Percentiles rank a stretch among this genome's conserved stretches.
phyloP scores from a whole-genome alignment of 2,113 vertebrate species.

The Nanger granti region DNA sequence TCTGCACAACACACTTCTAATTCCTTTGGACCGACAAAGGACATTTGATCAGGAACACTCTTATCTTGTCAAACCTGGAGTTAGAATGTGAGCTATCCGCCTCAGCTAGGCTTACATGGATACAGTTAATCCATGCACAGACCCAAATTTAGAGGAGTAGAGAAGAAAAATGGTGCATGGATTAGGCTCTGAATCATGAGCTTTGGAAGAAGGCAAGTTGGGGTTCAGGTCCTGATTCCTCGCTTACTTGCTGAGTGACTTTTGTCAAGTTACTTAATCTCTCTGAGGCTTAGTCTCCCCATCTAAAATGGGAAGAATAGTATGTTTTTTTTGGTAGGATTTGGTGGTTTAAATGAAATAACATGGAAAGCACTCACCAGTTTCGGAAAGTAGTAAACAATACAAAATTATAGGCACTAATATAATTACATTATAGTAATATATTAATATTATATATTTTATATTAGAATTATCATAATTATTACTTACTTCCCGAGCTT shows the following conservation, averaged over 20 bases:
- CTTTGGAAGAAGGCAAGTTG: background rate
- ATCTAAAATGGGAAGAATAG: background rate
- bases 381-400: background rate
- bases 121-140: background rate
- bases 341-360: background rate
- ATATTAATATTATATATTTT: background rate
- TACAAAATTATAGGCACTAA: background rate
- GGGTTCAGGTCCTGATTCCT: background rate
- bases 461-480: background rate
- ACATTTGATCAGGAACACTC: background rate
- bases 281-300: background rate
- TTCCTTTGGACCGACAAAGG: background rate
- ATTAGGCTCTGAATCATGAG: background rate
- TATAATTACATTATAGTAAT: background rate
- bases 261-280: background rate
- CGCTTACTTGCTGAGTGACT: background rate
- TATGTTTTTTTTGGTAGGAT: background rate
- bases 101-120: background rate
- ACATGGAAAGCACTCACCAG: background rate
- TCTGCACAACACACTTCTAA: too few species aligned
- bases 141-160: background rate
- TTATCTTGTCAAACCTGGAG: background rate
- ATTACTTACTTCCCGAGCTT: background rate
- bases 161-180: background rate
- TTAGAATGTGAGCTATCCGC: background rate